A percentile compares a stretch with the other conserved stretches of the same genome.
Conservation (phyloP, 2,113 vertebrate species). For the Elephas maximus region DNA sequence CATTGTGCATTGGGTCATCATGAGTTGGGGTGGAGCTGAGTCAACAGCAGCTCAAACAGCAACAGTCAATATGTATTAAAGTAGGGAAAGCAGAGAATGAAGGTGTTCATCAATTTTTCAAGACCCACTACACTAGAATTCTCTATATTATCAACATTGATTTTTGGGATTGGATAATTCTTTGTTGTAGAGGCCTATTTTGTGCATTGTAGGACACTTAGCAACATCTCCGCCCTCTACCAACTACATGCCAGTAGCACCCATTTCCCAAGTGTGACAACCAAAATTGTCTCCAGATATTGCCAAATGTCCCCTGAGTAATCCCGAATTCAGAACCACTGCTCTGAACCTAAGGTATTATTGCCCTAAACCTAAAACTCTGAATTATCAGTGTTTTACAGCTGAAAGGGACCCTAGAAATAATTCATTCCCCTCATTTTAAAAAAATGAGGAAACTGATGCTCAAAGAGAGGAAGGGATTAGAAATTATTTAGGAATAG, state of each 20-base stretch:
- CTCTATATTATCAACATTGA: background rate
- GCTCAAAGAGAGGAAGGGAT: background rate
- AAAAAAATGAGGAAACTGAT: background rate
- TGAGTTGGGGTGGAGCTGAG: too few relatives aligned
- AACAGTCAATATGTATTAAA: background rate
- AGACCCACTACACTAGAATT: background rate
- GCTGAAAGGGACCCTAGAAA: background rate
- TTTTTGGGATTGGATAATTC: background rate
- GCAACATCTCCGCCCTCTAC: background rate
- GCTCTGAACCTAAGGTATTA: background rate
- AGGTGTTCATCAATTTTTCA: conserved; percentile 4
- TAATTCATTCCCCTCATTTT: background rate
- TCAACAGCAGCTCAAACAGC: too few relatives aligned
- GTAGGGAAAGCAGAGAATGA: background rate
- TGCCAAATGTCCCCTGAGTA: background rate
- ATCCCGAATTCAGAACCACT: background rate
- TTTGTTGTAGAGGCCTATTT: background rate
- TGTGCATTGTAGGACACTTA: background rate
- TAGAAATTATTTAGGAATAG: background rate
- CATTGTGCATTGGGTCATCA: too few relatives aligned
- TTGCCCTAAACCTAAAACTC: background rate
- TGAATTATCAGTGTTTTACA: background rate
- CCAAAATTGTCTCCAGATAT: background rate
- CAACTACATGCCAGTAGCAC: background rate
- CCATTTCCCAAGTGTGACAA: background rate